A percentile compares a stretch with the other conserved stretches of the same genome.
Evolutionary conservation across 2,113 vertebrate species (phyloP).

Genomic region (Gadus chalcogrammus): DNA sequence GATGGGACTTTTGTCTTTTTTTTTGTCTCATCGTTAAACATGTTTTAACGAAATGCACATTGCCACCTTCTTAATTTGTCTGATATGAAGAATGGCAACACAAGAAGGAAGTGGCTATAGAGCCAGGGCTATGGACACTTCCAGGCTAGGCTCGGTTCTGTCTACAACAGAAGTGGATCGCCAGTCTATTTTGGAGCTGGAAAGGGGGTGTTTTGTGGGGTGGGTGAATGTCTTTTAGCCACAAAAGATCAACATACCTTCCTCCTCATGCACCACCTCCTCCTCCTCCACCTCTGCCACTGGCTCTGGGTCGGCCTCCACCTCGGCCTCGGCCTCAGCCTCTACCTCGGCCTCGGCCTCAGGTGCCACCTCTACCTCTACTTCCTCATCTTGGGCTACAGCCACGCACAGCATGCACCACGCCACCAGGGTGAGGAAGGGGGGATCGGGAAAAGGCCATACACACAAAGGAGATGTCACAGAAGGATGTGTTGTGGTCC

Average conservation of each 20-base stretch:
- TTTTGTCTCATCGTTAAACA: too few relatives aligned
- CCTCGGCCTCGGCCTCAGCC: constrained; percentile 60
- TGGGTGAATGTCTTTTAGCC: neutral
- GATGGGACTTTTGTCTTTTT: too few relatives aligned
- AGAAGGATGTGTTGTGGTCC: constrained; percentile 51
- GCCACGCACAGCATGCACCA: constrained; percentile 68
- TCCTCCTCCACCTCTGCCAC: constrained; percentile 55
- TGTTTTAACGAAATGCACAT: too few relatives aligned
- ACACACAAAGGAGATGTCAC: constrained; percentile 56
- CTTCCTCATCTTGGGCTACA: constrained; percentile 73
- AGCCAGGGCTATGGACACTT: too few relatives aligned
- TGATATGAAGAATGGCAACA: too few relatives aligned
- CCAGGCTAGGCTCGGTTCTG: too few relatives aligned
- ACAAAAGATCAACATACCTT: constrained; percentile 78
- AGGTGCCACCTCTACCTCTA: constrained; percentile 79
- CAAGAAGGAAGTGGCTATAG: too few relatives aligned
- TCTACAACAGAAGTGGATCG: too few relatives aligned
- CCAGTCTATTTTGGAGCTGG: neutral
- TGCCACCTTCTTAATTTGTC: too few relatives aligned
- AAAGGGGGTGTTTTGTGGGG: neutral
- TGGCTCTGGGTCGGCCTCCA: constrained; percentile 54
- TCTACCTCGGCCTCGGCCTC: constrained; percentile 72
- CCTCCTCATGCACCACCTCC: constrained; percentile 63
- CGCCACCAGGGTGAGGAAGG: constrained; percentile 56
- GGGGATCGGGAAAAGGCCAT: constrained; percentile 53